phyloP scores from a whole-genome alignment of 2,888 invertebrate genomes.

The Orchesellides sinensis region DNA sequence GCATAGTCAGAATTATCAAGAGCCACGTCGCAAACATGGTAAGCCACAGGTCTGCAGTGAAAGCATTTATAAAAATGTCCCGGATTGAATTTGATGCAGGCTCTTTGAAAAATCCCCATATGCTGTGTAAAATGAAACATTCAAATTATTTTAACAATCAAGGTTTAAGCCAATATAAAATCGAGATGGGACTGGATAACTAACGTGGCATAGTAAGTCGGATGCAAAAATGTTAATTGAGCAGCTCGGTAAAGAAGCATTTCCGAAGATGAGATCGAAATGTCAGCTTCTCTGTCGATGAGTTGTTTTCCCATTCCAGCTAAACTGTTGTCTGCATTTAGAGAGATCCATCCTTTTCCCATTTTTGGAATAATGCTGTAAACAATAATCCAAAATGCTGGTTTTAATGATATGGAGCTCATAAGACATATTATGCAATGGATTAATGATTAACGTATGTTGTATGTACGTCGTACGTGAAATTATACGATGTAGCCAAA shows the following conservation, averaged over 20 bases:
- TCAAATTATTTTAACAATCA: neutral
- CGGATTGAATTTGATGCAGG: constrained; percentile 64
- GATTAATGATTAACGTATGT: neutral
- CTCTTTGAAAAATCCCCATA: constrained; percentile 66
- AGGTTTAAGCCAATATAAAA: neutral
- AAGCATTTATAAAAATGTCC: constrained; percentile 68
- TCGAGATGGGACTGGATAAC: neutral
- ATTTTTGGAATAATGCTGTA: constrained; percentile 33
- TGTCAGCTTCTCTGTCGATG: constrained; percentile 50
- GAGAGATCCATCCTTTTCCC: constrained; percentile 47
- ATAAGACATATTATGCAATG: neutral
- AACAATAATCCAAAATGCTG: too few relatives aligned
- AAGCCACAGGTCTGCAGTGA: constrained; percentile 63
- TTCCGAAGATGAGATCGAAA: constrained; percentile 64
- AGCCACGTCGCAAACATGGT: constrained; percentile 68
- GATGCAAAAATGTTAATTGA: constrained; percentile 53
- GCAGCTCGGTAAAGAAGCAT: constrained; percentile 38
- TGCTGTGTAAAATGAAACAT: constrained; percentile 20
- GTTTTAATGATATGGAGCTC: too few relatives aligned
- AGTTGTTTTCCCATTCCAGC: constrained; percentile 61
- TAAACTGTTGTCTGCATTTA: constrained; percentile 27
- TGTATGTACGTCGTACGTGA: constrained; percentile 30
- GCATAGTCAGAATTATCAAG: constrained; percentile 59
- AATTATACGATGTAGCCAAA: constrained; percentile 53
- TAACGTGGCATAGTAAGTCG: constrained; percentile 63